Percentiles rank a stretch among this genome's conserved stretches.
These are phyloP conservation scores for Arnoldichthys spilopterus DNA, from an alignment of 2,797 vertebrate species.

Conservation along the genomic window DNA sequence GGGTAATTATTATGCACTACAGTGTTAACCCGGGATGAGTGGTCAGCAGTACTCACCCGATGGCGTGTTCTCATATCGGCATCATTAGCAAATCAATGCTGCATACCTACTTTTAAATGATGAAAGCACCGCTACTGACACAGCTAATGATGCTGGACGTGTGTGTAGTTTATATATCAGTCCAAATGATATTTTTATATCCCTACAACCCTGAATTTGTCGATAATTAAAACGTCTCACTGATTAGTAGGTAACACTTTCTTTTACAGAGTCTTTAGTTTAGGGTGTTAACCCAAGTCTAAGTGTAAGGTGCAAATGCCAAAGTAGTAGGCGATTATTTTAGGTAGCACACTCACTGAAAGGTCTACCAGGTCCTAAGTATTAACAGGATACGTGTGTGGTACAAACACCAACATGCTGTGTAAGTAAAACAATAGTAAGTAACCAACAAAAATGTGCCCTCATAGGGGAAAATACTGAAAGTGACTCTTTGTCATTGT, in stretches of 20 bases:
- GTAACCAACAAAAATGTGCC: too few relatives aligned
- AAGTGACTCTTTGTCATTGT: too few relatives aligned
- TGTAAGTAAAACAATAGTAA: too few relatives aligned
- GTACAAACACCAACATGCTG: too few relatives aligned
- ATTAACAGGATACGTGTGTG: too few relatives aligned
- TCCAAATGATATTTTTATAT: conserved; percentile 3
- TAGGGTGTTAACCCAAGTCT: too few relatives aligned
- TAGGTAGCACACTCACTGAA: too few relatives aligned
- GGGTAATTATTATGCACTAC: background rate
- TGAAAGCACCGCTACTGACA: conserved; percentile 17
- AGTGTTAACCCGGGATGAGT: background rate
- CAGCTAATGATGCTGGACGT: conserved; percentile 25
- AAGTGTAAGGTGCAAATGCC: too few relatives aligned
- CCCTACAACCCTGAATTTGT: conserved; percentile 5
- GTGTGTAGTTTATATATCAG: background rate
- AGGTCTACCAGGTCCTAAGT: too few relatives aligned
- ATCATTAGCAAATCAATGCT: conserved; percentile 30
- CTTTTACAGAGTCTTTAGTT: too few relatives aligned
- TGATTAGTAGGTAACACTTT: background rate
- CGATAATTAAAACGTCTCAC: background rate
- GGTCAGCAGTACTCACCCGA: background rate
- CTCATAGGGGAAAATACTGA: too few relatives aligned
- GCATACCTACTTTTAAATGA: conserved; percentile 17
- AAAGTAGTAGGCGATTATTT: too few relatives aligned
- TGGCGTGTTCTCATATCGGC: background rate